Base-by-base conservation (phyloP, 2,888 invertebrate species). In the Phorcus lineatus region DNA sequence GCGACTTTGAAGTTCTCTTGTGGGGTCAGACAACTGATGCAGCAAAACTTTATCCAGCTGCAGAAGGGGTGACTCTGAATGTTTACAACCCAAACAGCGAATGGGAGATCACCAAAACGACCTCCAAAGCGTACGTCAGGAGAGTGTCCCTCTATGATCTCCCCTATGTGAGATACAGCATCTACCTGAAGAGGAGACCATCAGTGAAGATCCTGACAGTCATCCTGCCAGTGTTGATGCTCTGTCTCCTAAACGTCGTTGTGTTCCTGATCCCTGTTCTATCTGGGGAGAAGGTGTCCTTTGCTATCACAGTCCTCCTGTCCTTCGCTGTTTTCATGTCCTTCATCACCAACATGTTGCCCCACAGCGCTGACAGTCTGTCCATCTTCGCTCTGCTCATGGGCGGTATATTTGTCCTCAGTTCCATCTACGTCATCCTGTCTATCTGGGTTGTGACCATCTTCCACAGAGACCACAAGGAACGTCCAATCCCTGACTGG, bases 201-300 rank as follows among this genome's bases (percentile, higher is more conserved):
- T 74, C 74, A 9, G 52, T 52, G 16, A 24, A 52, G 74, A 74
- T 74, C 17, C 74, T 74, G 22, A 74, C 47, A 19, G 74, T 74
- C 0, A 24, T 74, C 22, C 47, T 74, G 7, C 74, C 74, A 11
- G 74, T 74, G 11, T 19, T 74, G 74, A 40, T 74, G n/a, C 47
- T 74, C 11, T 40, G 52, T 28, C 0, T 74, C 11, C 74, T 74
- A 19, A 74, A 74, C 24, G 16, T 74, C 47, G 19, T 74, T 0
- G 74, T 74, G 22, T 74, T 74, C 52, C 74, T 74, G 13, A 52
- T 74, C 16, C 52, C 74, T 6, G 74, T 52, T n/a, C 22, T 52
- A 22, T 74, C 74, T 2, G 52, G 74, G 22, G 74, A 74, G 74
- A 74, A 74, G 52, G 24, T 74, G 74, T 74, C 74, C 13, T 74